Percentiles rank a stretch among this genome's conserved stretches.
phyloP scores from a whole-genome alignment of 1,140 invertebrate species.

The Drosophila subobscura region DNA sequence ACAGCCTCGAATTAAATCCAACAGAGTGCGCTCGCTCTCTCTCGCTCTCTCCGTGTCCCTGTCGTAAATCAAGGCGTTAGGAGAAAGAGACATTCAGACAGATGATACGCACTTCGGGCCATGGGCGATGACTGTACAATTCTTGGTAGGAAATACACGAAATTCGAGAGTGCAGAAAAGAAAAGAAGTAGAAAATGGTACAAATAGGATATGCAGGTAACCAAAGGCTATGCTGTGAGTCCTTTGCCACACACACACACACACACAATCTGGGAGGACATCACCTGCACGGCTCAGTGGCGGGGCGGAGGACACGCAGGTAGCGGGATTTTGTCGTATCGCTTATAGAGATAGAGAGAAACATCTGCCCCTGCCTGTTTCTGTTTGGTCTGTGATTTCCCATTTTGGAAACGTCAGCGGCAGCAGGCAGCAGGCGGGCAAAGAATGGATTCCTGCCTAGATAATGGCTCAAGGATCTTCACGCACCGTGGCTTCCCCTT shows the following conservation, averaged over 20 bases:
- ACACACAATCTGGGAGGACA: conserved; percentile 5
- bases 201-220: conserved; percentile 76
- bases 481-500: conserved; percentile 12
- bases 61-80: conserved; percentile 43
- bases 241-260: conserved; percentile 8
- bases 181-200: conserved; percentile 60
- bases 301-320: conserved; percentile 39
- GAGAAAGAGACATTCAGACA: conserved; percentile 7
- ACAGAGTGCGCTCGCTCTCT: conserved; percentile 30
- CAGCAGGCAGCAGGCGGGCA: conserved; percentile 32
- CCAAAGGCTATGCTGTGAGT: conserved; percentile 6
- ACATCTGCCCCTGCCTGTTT: conserved; percentile 58
- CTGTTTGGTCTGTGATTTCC: conserved; percentile 66
- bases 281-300: conserved; percentile 50
- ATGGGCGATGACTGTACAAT: conserved; percentile 66
- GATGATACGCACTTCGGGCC: conserved; percentile 24
- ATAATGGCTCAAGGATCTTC: conserved; percentile 44
- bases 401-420: conserved; percentile 53
- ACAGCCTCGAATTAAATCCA: conserved; percentile 62
- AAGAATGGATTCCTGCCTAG: conserved; percentile 64
- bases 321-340: conserved; percentile 53
- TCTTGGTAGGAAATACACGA: conserved; percentile 65
- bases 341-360: conserved; percentile 34
- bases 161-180: conserved; percentile 54
- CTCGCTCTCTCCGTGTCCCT: conserved; percentile 1